Conservation (phyloP, 2,113 vertebrate genomes). For the Ardeotis arabs region DNA sequence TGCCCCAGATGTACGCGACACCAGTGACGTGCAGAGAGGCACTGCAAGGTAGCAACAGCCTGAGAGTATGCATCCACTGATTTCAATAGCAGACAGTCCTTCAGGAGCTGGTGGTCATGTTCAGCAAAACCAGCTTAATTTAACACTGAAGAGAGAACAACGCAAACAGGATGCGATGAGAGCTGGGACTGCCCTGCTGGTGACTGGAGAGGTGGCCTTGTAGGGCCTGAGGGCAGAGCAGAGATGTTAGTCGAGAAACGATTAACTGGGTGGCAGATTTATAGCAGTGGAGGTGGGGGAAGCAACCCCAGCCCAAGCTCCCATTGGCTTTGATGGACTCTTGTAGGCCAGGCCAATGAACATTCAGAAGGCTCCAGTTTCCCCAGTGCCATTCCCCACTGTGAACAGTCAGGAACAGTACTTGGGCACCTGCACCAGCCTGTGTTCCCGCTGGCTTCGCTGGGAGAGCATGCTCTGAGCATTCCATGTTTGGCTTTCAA, state of each 20-base stretch:
- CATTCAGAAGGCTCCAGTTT: neutral
- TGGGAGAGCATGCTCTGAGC: constrained; percentile 20
- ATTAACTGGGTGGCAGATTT: constrained; percentile 35
- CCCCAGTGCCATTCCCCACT: constrained; percentile 46
- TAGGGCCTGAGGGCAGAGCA: constrained; percentile 46
- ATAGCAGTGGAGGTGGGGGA: neutral
- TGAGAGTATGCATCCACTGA: constrained; percentile 15
- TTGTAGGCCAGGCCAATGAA: neutral
- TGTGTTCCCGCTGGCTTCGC: neutral
- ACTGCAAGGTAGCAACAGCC: constrained; percentile 27
- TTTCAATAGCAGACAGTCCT: neutral
- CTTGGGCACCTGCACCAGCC: constrained; percentile 1
- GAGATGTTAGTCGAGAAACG: constrained; percentile 9
- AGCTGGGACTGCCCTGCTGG: constrained; percentile 39
- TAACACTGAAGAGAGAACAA: constrained; percentile 35
- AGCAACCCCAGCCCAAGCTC: constrained; percentile 38
- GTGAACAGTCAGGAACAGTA: constrained; percentile 42
- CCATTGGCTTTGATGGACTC: constrained; percentile 13
- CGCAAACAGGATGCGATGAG: neutral
- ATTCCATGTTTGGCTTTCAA: neutral
- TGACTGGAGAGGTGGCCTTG: constrained; percentile 36
- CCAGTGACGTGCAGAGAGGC: neutral
- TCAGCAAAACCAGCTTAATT: constrained; percentile 32
- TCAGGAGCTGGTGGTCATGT: neutral
- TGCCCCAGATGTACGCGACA: neutral